phyloP scores from a whole-genome alignment of 2,888 invertebrate species.

The Caradrina clavipalpis region DNA sequence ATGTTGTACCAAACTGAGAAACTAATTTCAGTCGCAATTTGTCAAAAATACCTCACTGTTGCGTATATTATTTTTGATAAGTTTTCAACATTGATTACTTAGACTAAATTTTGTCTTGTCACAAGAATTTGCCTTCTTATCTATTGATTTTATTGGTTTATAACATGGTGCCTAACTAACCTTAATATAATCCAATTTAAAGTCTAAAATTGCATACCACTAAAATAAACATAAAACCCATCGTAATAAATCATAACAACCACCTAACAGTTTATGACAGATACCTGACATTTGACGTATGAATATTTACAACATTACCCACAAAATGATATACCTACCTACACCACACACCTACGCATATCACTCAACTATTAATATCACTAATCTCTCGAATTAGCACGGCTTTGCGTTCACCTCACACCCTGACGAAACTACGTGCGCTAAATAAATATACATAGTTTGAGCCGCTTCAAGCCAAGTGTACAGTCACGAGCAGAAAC shows the following conservation, averaged over 20 bases:
- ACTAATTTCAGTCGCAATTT: too few relatives aligned
- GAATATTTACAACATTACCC: conserved; percentile 20
- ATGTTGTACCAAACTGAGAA: too few relatives aligned
- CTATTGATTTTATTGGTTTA: too few relatives aligned
- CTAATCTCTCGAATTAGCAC: conserved; percentile 40
- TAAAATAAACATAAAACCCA: background rate
- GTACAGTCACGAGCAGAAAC: too few relatives aligned
- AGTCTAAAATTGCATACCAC: background rate
- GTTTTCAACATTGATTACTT: too few relatives aligned
- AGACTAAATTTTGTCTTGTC: too few relatives aligned
- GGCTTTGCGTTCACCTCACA: conserved; percentile 35
- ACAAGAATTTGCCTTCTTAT: too few relatives aligned
- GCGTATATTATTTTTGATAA: too few relatives aligned
- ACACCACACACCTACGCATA: conserved; percentile 25
- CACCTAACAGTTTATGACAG: background rate
- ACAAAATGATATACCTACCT: conserved; percentile 20
- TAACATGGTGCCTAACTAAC: too few relatives aligned
- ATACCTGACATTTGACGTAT: background rate
- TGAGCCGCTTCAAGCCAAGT: conserved; percentile 11
- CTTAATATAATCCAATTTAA: background rate
- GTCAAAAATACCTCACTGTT: too few relatives aligned
- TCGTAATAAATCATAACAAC: background rate
- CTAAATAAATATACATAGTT: conserved; percentile 44
- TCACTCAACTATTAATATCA: conserved; percentile 49
- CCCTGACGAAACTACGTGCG: conserved; percentile 34